A percentile compares a stretch with the other conserved stretches of the same genome.
Conservation (phyloP, 1,140 invertebrate species). For the Drosophila biarmipes region DNA sequence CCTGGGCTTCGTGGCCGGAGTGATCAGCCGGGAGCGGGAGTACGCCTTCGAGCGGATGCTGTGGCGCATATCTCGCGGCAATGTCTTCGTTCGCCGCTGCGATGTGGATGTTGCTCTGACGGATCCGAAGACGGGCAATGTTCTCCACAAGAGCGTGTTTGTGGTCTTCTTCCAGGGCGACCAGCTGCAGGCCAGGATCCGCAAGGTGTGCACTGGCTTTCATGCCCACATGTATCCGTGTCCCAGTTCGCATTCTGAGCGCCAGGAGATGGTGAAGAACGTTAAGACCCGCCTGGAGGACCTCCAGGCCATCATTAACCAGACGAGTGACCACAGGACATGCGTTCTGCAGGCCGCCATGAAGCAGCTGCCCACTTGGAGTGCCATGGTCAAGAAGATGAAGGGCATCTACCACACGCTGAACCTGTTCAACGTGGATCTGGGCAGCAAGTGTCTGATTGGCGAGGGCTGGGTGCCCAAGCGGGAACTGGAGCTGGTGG, state of each 20-base stretch:
- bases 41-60: conserved; percentile 98
- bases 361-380: conserved; percentile 97
- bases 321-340: conserved; percentile 98
- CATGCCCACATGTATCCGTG: conserved; percentile 98
- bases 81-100: conserved; percentile 94
- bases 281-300: conserved; percentile 97
- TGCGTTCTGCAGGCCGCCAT: conserved; percentile 95
- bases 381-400: conserved; percentile 93
- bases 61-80: conserved; percentile 97
- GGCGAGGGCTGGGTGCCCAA: conserved; percentile 98
- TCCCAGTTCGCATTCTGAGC: conserved; percentile 94
- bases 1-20: conserved; percentile 93
- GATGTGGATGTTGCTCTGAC: conserved; percentile 93
- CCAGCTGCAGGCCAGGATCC: conserved; percentile 96
- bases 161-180: conserved; percentile 99
- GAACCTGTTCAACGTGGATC: conserved; percentile 94
- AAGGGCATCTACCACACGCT: conserved; percentile 95
- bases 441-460: conserved; percentile 96
- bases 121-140: conserved; percentile 92
- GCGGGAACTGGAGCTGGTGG: conserved; percentile 92
- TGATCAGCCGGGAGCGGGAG: conserved; percentile 94
- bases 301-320: conserved; percentile 95
- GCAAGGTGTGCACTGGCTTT: conserved; percentile 98
- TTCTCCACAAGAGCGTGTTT: conserved; percentile 97
- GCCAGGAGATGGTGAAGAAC: conserved; percentile 96